Base-by-base conservation (phyloP, 2,797 vertebrate genomes). In the Sciurus vulgaris region DNA sequence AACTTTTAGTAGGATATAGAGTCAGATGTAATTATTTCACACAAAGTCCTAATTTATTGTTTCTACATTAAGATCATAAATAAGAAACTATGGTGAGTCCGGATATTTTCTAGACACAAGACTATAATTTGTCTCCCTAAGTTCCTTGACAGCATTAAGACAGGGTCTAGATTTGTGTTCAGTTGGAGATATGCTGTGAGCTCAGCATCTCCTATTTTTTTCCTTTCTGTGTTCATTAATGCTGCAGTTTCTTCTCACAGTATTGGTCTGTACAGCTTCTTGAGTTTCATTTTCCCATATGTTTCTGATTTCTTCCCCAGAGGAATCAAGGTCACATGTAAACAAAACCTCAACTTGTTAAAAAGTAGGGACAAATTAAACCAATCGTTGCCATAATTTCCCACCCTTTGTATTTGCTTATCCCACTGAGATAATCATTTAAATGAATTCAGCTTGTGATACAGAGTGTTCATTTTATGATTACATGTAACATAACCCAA, bases 331-430 rank as follows among this genome's bases (percentile, higher is more conserved):
- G 79, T 77, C 91, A 82, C 7, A 7, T 49, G 47, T 77, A 95
- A 96, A 89, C 59, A 97, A 95, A 96, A 86, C 63, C 28, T 94
- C 79, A 87, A 91, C 11, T 59, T 87, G 56, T 77, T 95, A 74
- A 93, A 89, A 73, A 72, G 9, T 35, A 73, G 5, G n/a, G n/a
- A 51, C 63, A 90, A 87, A 79, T 65, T 70, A 86, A 91, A 61
- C 44, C 13, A 72, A 92, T 90, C 41, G 54, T 86, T 86, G 1
- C 49, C 28, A n/a, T 41, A 8, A 4, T 86, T 41, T 93, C 18
- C 30, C 67, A 38, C 18, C 18, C 77, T 89, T 89, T 67, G 47
- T 82, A 26, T 93, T 96, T 83, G 24, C 54, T 92, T 84, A n/a
- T 86, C 5, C 54, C 8, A 38, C 0, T 3, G 26, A 67, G 41